Evolutionary conservation across 2,888 invertebrate species (phyloP), one percentile per base, ranked within the genome.

Genomic region (Mylabris sibirica): DNA sequence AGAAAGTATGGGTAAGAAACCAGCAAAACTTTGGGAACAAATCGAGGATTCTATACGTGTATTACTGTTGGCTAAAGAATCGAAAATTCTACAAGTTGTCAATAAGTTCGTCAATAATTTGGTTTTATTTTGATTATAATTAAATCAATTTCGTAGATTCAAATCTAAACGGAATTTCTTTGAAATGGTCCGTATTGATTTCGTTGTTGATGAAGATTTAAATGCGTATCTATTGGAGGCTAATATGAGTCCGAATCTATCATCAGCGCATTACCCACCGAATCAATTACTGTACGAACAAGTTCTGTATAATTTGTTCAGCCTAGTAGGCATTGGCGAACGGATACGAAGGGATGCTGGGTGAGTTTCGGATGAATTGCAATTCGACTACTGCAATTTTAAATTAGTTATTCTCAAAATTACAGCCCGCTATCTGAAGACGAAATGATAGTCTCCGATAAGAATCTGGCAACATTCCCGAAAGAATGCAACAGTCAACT

Each of bases 211-310:
- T 82, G 93, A 95, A 74, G 87, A 96, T 65, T 83, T 98, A 0
- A 93, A 92, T 62, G 94, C 98, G 0, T 93, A 90, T 79, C 87
- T 97, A 6, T 92, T 99, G 90, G 99, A 99, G 87, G 98, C 96
- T 0, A 99, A 99, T 81, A 98, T 99, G 99, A 97, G 97, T 14
- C 99, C 99, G 0, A 99, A 99, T 87, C 87, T 99, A 68, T 96
- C 96, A 0, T 96, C 98, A 0, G 93, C 93, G 0, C 97, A 98
- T 85, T 98, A 92, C 83, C 91, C 93, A n/a, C 93, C 91, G 0
- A 99, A 99, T 84, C 89, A 90, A 72, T 84, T 95, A 34, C 85
- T 99, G 0, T 99, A 98, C 80, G 96, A 98, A 79, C 97, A 98
- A 86, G 94, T 98, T 0, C 79, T 98, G 12, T 96, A 92, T 83